Evolutionary conservation across 92 coral and sea anemone genomes (phyloP).

Genomic region (Scolanthus callimorphus): DNA sequence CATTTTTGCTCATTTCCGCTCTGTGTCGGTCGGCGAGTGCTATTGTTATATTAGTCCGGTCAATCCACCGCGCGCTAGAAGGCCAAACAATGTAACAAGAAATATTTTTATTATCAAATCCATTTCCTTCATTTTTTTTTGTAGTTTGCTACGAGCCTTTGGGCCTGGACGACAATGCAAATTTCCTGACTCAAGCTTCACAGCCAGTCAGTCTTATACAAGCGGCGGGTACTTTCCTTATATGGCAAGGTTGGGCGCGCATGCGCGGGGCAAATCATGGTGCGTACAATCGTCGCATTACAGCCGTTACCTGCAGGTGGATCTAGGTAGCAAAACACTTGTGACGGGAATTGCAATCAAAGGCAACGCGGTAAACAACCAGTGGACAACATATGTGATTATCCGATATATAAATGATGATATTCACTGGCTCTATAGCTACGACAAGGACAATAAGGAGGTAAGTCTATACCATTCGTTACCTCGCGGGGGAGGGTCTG

Average conservation of each 20-base stretch:
- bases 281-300: constrained; percentile 19
- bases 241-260: constrained; percentile 22
- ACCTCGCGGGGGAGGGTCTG: no score
- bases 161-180: constrained; percentile 8
- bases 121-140: neutral
- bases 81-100: no score
- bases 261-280: constrained; percentile 25
- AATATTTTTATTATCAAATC: no score
- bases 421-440: constrained; percentile 12
- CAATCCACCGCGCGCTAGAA: no score
- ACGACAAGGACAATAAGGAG: neutral
- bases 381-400: constrained; percentile 18
- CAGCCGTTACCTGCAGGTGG: constrained; percentile 16
- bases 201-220: constrained; percentile 3
- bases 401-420: constrained; percentile 22
- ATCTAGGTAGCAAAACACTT: constrained; percentile 22
- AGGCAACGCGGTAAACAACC: constrained; percentile 19
- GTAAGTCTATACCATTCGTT: no score
- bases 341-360: constrained; percentile 27
- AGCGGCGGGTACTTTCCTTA: constrained; percentile 29
- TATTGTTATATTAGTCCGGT: no score
- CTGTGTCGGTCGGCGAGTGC: no score
- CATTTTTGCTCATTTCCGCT: no score
- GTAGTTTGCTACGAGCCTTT: constrained; percentile 21
- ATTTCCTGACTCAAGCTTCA: constrained; percentile 6